Evolutionary conservation across 1,140 invertebrate species (phyloP), one percentile per base, ranked within the genome.

Genomic region (Megalonaias nervosa): DNA sequence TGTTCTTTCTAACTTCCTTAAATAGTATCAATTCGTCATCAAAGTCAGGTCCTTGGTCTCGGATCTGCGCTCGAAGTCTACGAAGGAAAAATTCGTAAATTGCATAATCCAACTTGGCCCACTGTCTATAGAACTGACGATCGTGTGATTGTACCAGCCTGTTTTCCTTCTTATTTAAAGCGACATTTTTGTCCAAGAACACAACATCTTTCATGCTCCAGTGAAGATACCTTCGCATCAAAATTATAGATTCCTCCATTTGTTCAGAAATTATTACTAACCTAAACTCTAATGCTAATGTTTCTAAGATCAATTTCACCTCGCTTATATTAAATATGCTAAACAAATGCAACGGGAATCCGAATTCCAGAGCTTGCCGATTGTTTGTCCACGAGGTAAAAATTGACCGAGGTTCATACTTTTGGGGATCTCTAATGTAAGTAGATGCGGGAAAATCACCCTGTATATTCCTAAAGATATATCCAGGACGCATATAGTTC

Each of bases 351-450:
- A 31, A 5, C 12, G 75, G 74, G 48, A 82, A 77, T 19, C 81
- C 81, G 55, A 83, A 83, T 76, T 85, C 84, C 2, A 78, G 61
- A n/a, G 74, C 71, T 81, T 82, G 82, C 21, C 82, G 73, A 66
- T 82, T 85, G 66, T 79, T 81, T 0, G 77, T 79, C 31, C 66
- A 79, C 14, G 75, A 79, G 1, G 13, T 5, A 17, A 23, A 13
- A 23, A 57, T 68, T 66, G 73, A 62, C 23, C 60, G 38, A 21
- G 83, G 71, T 23, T 81, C 81, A 31, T 75, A 79, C 59, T 65
- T 68, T 0, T 73, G 48, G 4, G 79, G 82, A 23, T 82, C 68
- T 17, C 74, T 61, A 23, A 84, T 65, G 70, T 82, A 85, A 4
- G 67, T 71, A 14, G 65, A 67, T 0, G 83, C 56, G 1, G 79